Evolutionary conservation across 2,797 vertebrate species (phyloP).

Genomic region (Limnodromus scolopaceus): DNA sequence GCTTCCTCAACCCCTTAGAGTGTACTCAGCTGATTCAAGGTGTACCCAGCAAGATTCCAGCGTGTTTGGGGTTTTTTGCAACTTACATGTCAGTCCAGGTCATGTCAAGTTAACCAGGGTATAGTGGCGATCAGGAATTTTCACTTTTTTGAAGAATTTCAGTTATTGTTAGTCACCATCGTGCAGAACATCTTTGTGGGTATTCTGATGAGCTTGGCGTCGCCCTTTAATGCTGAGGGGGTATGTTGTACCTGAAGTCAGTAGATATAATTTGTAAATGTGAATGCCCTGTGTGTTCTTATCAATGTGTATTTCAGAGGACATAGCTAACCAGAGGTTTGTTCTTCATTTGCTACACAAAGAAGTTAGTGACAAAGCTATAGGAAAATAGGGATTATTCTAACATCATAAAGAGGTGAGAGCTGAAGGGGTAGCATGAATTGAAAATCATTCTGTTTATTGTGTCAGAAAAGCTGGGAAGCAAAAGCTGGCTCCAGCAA

Average conservation of each 20-base stretch:
- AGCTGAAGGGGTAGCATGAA: neutral
- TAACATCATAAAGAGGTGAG: neutral
- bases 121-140: fast-evolving
- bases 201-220: no score
- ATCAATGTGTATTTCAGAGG: neutral
- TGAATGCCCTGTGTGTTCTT: neutral
- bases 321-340: neutral
- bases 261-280: neutral
- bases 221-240: neutral
- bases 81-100: neutral
- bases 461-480: neutral
- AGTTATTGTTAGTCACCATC: neutral
- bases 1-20: neutral
- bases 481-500: neutral
- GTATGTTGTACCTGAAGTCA: neutral
- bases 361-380: neutral
- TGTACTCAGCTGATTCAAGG: neutral
- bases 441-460: neutral
- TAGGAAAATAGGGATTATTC: neutral
- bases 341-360: neutral
- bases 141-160: neutral
- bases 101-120: fast-evolving
- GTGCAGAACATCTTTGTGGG: neutral
- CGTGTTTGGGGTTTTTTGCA: neutral
- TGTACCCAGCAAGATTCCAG: neutral